A percentile compares a stretch with the other conserved stretches of the same genome.
Conservation (phyloP, 1,140 invertebrate species). For the Musca vetustissima region DNA sequence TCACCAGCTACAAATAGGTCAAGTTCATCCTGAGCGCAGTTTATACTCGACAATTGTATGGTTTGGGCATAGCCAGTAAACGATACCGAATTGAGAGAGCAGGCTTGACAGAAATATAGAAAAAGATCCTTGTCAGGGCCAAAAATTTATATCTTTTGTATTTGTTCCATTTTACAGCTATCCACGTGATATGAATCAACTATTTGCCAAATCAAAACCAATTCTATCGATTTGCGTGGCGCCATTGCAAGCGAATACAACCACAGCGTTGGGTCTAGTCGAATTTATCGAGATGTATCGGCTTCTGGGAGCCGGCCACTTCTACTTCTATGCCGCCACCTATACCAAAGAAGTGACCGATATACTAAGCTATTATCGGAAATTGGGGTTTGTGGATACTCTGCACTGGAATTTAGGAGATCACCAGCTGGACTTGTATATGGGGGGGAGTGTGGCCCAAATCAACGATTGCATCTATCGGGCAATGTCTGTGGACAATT, state of each 20-base stretch:
- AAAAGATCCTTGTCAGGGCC: too few relatives aligned
- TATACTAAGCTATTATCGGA: constrained; percentile 59
- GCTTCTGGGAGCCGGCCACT: constrained; percentile 65
- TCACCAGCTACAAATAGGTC: too few relatives aligned
- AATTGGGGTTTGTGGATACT: constrained; percentile 56
- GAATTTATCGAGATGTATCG: constrained; percentile 71
- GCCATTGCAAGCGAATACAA: constrained; percentile 66
- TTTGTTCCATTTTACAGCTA: constrained; percentile 33
- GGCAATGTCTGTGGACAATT: constrained; percentile 50
- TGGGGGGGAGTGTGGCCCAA: constrained; percentile 64
- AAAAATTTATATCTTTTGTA: too few relatives aligned
- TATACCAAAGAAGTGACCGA: constrained; percentile 58
- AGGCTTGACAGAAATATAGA: too few relatives aligned
- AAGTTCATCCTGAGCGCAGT: too few relatives aligned
- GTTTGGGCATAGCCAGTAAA: too few relatives aligned
- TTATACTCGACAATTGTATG: too few relatives aligned
- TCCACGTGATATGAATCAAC: constrained; percentile 41
- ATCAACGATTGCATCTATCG: constrained; percentile 68
- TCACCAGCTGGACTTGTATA: constrained; percentile 57
- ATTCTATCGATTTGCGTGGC: constrained; percentile 66
- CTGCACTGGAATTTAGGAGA: constrained; percentile 63
- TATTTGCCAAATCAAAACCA: constrained; percentile 40
- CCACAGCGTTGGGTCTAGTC: constrained; percentile 59
- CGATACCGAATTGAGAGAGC: too few relatives aligned
- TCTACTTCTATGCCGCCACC: constrained; percentile 68